phyloP scores from a whole-genome alignment of 2,888 invertebrate genomes.

The Tipula confusa region DNA sequence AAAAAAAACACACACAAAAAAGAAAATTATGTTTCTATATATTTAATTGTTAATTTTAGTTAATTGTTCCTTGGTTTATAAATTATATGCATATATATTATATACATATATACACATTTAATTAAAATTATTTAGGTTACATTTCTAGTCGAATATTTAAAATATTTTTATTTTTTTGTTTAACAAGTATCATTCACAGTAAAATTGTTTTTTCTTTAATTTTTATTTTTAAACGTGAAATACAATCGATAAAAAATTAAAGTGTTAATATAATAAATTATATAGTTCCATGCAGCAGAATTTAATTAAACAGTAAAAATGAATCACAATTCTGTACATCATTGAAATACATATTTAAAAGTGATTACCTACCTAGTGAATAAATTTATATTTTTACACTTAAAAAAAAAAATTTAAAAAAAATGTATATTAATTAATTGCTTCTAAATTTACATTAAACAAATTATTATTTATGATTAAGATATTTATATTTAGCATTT shows the following conservation, averaged over 20 bases:
- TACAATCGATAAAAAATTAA: neutral
- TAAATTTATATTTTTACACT: conserved; percentile 7
- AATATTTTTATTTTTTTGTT: neutral
- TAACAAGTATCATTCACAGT: neutral
- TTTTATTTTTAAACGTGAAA: neutral
- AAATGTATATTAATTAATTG: neutral
- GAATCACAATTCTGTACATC: neutral
- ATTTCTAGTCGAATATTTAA: conserved; percentile 3
- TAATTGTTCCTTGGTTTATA: conserved; percentile 25
- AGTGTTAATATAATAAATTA: neutral
- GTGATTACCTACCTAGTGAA: neutral
- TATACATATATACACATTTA: neutral
- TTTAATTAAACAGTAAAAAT: neutral
- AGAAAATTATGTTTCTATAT: neutral
- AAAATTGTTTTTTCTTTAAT: neutral
- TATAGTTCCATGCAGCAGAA: neutral
- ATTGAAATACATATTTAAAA: neutral
- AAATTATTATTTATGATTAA: neutral
- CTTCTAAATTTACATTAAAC: neutral
- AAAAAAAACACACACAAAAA: neutral
- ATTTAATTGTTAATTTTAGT: conserved; percentile 25
- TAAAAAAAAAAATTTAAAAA: neutral
- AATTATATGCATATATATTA: neutral
- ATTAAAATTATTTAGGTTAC: neutral
- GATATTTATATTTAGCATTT: neutral